Evolutionary conservation across 2,113 vertebrate species (phyloP), one percentile per base, ranked within the genome.

Genomic region (Azemiops feae): DNA sequence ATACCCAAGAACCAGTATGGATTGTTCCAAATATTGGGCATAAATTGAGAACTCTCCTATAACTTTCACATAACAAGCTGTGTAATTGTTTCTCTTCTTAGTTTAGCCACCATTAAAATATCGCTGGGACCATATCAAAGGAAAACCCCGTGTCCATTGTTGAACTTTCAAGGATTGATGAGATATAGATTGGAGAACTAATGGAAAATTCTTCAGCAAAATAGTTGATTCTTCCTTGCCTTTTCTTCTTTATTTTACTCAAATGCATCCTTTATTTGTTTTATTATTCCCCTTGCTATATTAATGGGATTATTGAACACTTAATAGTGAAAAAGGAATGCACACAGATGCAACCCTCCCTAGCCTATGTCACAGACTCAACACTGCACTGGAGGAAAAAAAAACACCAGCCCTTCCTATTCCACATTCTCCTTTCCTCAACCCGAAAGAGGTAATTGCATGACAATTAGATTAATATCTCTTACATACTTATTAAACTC

Each of bases 401-500:
- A 3, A 25, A 7, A 2, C 10, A 4, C 12, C 12, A 69, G 22
- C 52, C 50, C 95, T 96, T 95, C 95, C 91, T 92, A 94, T 96
- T 97, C 96, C 95, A 96, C 95, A 91, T 95, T 95, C 95, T 93
- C 92, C 92, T 93, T 96, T 95, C 95, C 96, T 94, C 95, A 92
- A 95, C 96, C 96, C 20, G 94, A 95, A 94, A 96, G 96, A 96
- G 92, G 96, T 96, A 97, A 97, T 96, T 96, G 95, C 94, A 94
- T 96, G 95, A 96, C 94, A 97, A 97, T 95, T 95, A 97, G 93
- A 97, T 97, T 96, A 97, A 96, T 97, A 96, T 97, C 95, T 96
- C 96, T 97, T 94, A 96, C 96, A 95, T 97, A 96, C 96, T 96
- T 97, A 97, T 97, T 97, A 97, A 96, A 95, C 94, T 97, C 96